Evolutionary conservation across 1,140 invertebrate species (phyloP).

Genomic region (Oscheius sp.): DNA sequence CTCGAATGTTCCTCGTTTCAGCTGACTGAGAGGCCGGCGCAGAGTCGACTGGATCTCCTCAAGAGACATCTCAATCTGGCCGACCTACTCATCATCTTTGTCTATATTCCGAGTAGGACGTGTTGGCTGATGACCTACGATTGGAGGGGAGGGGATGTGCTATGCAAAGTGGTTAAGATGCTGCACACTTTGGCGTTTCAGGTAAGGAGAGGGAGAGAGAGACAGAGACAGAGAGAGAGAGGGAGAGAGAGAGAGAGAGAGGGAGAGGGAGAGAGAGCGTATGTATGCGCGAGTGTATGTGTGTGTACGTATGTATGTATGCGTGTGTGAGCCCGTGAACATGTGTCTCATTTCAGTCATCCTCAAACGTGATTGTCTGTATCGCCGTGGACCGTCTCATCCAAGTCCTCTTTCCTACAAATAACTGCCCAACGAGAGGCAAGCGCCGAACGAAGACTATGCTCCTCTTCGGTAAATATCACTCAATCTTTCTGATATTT

Average conservation of each 20-base stretch:
- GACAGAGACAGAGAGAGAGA: too few relatives aligned
- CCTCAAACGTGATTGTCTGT: conserved; percentile 46
- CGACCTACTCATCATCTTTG: conserved; percentile 55
- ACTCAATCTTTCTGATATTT: neutral
- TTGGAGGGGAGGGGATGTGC: conserved; percentile 57
- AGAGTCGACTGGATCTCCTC: conserved; percentile 55
- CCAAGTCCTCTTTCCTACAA: conserved; percentile 51
- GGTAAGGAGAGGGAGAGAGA: conserved; percentile 24
- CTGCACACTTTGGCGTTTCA: conserved; percentile 58
- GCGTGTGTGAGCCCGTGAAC: neutral
- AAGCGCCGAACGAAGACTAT: conserved; percentile 48
- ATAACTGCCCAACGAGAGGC: conserved; percentile 52
- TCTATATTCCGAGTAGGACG: conserved; percentile 56
- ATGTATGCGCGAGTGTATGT: too few relatives aligned
- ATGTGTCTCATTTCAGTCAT: conserved; percentile 12
- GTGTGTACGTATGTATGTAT: too few relatives aligned
- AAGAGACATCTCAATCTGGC: conserved; percentile 59
- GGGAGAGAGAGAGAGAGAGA: too few relatives aligned
- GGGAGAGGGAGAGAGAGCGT: too few relatives aligned
- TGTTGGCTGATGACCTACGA: conserved; percentile 49
- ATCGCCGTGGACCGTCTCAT: conserved; percentile 53
- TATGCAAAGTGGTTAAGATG: conserved; percentile 57
- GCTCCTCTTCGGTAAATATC: conserved; percentile 32
- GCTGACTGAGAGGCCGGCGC: conserved; percentile 51
- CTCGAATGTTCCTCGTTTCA: conserved; percentile 37